Conservation (phyloP, 2,113 vertebrate species). For the Neolamprologus hecqui region DNA sequence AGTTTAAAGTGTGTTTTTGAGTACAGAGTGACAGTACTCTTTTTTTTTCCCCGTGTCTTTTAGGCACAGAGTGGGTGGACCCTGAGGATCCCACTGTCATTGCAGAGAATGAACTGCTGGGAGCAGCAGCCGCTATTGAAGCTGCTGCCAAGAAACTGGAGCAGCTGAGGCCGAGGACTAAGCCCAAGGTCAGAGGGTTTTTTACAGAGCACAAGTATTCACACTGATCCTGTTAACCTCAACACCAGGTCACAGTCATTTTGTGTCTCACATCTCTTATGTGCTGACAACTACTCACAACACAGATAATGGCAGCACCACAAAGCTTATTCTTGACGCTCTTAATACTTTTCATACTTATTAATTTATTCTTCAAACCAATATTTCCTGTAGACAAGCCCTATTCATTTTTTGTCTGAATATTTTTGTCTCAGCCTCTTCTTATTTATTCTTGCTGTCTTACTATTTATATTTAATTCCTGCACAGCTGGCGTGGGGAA, state of each 20-base stretch:
- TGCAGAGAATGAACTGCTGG: conserved; percentile 91
- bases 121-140: conserved; percentile 93
- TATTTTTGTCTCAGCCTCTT: background rate
- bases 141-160: conserved; percentile 98
- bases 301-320: background rate
- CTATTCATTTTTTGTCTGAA: background rate
- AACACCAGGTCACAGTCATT: background rate
- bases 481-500: background rate
- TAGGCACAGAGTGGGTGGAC: conserved; percentile 86
- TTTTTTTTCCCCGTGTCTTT: background rate
- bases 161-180: conserved; percentile 93
- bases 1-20: background rate
- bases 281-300: background rate
- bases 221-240: conserved; percentile 9
- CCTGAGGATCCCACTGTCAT: conserved; percentile 96
- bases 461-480: background rate
- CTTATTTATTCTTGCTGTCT: background rate
- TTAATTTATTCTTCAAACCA: background rate
- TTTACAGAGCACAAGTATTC: conserved; percentile 27
- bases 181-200: conserved; percentile 82
- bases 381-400: background rate
- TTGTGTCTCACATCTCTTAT: background rate
- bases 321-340: background rate
- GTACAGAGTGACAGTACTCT: background rate
- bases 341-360: background rate